A percentile compares a stretch with the other conserved stretches of the same genome.
Evolutionary conservation across 2,888 invertebrate genomes (phyloP).

Genomic region (Rutpela maculata): DNA sequence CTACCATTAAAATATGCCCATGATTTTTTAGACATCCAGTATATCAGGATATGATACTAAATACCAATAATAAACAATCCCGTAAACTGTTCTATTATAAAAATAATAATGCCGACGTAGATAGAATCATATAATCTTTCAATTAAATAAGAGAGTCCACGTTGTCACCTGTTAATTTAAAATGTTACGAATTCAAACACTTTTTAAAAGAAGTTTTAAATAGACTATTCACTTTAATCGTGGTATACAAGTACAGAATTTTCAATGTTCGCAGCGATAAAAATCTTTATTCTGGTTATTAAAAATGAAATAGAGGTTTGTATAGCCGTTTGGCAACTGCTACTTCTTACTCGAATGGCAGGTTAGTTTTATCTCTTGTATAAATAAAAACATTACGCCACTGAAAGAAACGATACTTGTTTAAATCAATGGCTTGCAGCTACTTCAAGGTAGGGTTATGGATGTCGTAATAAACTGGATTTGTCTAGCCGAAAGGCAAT

Average conservation of each 20-base stretch:
- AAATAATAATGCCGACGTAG: no score
- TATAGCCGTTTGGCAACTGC: constrained; percentile 26
- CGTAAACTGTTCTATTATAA: no score
- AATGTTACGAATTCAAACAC: no score
- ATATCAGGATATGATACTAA: no score
- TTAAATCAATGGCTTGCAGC: not conserved
- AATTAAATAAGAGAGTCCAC: no score
- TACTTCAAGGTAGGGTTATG: constrained; percentile 7
- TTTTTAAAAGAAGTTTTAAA: not conserved
- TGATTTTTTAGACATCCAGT: no score
- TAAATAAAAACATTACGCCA: constrained; percentile 10
- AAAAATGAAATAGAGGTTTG: constrained; percentile 22
- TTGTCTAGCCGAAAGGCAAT: constrained; percentile 37
- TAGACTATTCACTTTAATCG: not conserved
- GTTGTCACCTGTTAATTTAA: no score
- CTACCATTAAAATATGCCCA: no score
- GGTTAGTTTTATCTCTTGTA: not conserved
- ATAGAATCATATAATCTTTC: no score
- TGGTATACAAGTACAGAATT: not conserved
- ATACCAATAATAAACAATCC: no score
- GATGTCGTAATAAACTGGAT: constrained; percentile 34
- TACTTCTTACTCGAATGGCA: not conserved
- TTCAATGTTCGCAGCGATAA: not conserved
- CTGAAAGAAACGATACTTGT: not conserved
- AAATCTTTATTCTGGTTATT: not conserved